Base-by-base conservation (phyloP, 2,797 vertebrate species). In the Octomys mimax region DNA sequence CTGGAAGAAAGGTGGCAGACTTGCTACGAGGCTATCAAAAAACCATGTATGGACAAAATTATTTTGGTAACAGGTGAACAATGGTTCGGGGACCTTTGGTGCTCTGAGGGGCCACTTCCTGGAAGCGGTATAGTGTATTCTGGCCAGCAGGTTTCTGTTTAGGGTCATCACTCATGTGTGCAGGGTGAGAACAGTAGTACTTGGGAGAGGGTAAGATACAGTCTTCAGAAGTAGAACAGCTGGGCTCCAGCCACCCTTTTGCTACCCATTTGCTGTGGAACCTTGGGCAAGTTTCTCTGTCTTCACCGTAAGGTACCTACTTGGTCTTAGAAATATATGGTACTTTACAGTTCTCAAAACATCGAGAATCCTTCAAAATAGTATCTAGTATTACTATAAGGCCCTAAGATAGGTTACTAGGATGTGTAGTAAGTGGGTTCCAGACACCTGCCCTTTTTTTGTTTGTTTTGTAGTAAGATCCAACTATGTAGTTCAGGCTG, bases 1-100 rank as follows among this genome's bases (percentile, higher is more conserved):
- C 75, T 97, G 75, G 64, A 81, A 33, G 66, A 88, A 92, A 96
- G 54, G 92, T 78, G 42, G 26, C 91, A 95, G 87, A 80, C 26
- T 94, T 94, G 33, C 36, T 97, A 28, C 22, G 82, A 42, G 64
- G 26, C 36, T 95, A 33, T 89, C 64, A 92, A 59, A 82, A 70
- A 87, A 19, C 31, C 16, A 31, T 13, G 14, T 14, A 57, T 7
- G 0, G 13, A 52, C 49, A 79, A 54, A 54, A 54, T 54, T 92
- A 46, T 92, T 87, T 79, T 62, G 36, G 57, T 95, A 54, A 92
- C 36, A 88, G 64, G 46, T 96, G 61, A 52, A 62, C 57, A 62
- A 33, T 91, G 36, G 77, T 14, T 66, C 64, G 46, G 70, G 92
- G 73, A 87, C 87, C 62, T 82, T 68, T 70, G 52, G 77, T 88